These are phyloP conservation scores for Hydrotaea diabolus DNA, from an alignment of 2,888 invertebrate species.

Conservation along the genomic window DNA sequence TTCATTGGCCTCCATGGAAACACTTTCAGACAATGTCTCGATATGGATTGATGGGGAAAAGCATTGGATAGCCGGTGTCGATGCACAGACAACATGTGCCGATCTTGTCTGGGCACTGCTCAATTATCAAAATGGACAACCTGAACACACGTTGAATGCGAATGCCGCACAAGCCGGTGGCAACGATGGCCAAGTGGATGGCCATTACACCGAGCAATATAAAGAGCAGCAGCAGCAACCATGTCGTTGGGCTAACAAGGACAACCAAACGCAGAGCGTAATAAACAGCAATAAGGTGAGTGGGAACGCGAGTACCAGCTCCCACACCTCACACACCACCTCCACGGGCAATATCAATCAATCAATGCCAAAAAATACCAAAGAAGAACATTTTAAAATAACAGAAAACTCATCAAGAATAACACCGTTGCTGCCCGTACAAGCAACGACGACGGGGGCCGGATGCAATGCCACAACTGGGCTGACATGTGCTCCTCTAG, in stretches of 20 bases:
- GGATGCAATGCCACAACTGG: not conserved
- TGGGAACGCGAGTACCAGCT: slow-evolving; percentile 40
- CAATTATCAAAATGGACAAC: slow-evolving; percentile 80
- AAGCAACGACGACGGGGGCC: slow-evolving; percentile 30
- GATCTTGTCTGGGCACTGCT: slow-evolving; percentile 89
- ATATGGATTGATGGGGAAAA: slow-evolving; percentile 89
- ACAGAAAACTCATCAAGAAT: slow-evolving; percentile 41
- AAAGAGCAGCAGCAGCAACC: slow-evolving; percentile 20
- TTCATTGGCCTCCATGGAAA: slow-evolving; percentile 74
- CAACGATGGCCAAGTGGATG: not conserved
- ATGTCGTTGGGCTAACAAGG: not conserved
- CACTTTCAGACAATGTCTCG: slow-evolving; percentile 84
- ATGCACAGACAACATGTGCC: slow-evolving; percentile 88
- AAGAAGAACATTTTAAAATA: slow-evolving; percentile 62
- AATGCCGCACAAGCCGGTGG: slow-evolving; percentile 64
- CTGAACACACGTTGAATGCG: slow-evolving; percentile 64
- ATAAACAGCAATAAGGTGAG: slow-evolving; percentile 38
- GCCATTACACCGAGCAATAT: not conserved
- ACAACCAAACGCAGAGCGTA: not conserved
- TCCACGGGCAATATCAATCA: slow-evolving; percentile 81
- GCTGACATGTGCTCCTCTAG: slow-evolving; percentile 9
- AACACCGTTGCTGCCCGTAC: slow-evolving; percentile 11
- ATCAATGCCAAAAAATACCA: slow-evolving; percentile 87
- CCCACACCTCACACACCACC: slow-evolving; percentile 78
- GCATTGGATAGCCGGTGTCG: slow-evolving; percentile 90